Evolutionary conservation across 2,113 vertebrate genomes (phyloP).

Genomic region (Eonycteris spelaea): DNA sequence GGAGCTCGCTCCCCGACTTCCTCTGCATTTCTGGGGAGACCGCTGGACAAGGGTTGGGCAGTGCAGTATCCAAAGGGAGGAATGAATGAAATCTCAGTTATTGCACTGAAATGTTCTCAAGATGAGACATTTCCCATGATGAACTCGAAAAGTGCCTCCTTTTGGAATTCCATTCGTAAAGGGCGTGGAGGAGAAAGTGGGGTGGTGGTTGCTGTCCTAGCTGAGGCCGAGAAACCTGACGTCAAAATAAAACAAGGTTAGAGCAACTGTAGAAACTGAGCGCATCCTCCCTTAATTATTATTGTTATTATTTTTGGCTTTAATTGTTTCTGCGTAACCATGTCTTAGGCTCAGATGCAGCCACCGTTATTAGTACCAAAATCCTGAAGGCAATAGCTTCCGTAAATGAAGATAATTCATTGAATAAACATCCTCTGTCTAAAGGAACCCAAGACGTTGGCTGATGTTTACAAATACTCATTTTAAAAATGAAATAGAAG

Average conservation of each 20-base stretch:
- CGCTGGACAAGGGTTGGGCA: neutral
- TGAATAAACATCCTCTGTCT: constrained; percentile 14
- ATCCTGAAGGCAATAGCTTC: neutral
- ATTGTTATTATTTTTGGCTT: neutral
- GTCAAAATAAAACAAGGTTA: constrained; percentile 40
- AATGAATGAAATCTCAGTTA: neutral
- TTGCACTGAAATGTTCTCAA: neutral
- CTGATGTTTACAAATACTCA: neutral
- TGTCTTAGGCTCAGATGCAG: neutral
- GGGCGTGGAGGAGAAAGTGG: constrained; percentile 42
- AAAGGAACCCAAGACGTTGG: neutral
- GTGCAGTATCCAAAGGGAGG: neutral
- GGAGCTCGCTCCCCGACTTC: neutral
- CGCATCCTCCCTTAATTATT: neutral
- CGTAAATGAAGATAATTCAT: neutral
- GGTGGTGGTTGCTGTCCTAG: neutral
- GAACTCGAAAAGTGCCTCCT: neutral
- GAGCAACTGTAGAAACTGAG: neutral
- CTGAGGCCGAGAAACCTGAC: neutral
- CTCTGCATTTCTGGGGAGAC: neutral
- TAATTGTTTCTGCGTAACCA: constrained; percentile 64
- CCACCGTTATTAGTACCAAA: neutral
- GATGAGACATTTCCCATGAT: neutral
- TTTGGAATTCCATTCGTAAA: neutral
- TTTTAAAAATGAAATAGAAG: neutral